Evolutionary conservation across 2,113 vertebrate genomes (phyloP).

Genomic region (Dicrurus megarhynchus): DNA sequence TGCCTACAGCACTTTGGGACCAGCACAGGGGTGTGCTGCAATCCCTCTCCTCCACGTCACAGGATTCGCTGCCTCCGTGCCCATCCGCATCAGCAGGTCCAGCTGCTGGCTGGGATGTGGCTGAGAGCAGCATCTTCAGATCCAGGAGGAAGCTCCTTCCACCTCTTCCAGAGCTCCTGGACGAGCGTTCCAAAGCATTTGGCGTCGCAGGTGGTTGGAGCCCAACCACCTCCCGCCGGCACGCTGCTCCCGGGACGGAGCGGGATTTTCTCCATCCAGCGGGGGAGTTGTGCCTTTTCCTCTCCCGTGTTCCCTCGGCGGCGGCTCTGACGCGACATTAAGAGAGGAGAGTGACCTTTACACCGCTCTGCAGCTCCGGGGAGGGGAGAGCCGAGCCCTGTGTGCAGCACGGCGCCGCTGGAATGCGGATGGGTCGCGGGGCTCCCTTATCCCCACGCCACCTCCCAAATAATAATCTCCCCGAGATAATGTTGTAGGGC

Average conservation of each 20-base stretch:
- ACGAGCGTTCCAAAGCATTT: accelerated
- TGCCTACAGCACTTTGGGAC: neutral
- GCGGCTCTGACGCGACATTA: neutral
- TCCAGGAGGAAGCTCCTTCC: neutral
- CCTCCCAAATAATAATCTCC: neutral
- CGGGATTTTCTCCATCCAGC: neutral
- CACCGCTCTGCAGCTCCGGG: neutral
- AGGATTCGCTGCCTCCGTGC: accelerated
- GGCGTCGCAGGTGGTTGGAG: neutral
- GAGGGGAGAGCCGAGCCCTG: neutral
- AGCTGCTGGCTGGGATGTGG: neutral
- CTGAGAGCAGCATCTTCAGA: neutral
- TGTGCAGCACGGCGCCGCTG: neutral
- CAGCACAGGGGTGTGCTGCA: neutral
- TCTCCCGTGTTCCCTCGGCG: neutral
- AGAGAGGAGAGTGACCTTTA: slow-evolving; percentile 34
- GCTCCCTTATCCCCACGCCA: neutral
- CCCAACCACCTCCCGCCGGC: neutral
- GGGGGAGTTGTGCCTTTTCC: neutral
- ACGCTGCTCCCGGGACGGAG: accelerated
- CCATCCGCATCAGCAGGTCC: neutral
- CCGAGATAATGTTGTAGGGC: neutral
- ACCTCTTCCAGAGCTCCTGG: neutral
- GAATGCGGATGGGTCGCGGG: neutral
- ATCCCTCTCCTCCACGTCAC: accelerated